Base-by-base conservation (phyloP, 2,888 invertebrate genomes). In the Papilio gigon region DNA sequence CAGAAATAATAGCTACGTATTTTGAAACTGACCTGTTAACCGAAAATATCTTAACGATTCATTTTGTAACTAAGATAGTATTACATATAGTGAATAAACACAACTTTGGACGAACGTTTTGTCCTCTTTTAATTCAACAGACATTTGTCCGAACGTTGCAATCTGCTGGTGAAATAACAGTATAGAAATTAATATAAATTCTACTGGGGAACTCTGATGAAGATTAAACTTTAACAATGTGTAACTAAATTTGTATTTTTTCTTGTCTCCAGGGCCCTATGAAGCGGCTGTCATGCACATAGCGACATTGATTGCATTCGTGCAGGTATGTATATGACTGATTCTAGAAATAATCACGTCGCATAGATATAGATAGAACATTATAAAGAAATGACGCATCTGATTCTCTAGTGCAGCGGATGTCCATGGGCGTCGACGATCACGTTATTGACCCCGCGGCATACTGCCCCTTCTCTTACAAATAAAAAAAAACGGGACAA, bases 261-360 rank as follows among this genome's bases (percentile, higher is more conserved):
- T 74, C 72, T 82, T 73, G 72, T 90, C 87, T 4, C 87, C 87
- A 92, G 91, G 79, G 82, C 89, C 89, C 87, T 88, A 90, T 90
- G 90, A 89, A 90, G 90, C 88, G 89, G 86, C 88, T 85, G 88
- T 86, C 88, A 92, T 92, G 92, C 90, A 86, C 83, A 84, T 88
- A 87, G 91, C 90, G 90, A 81, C 91, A 86, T 84, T 91, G 87
- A 89, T 92, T 85, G 90, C 90, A 85, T 86, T 92, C 85, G 89
- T 91, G 87, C 92, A 92, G 92, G 92, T 92, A 83, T 71, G 71
- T 71, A 37, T 25, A 37, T 42, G 33, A 69, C 14, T 58, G 42
- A 33, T 33, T 50, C 20, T n/a, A 30, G 60, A 50, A 37, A 64
- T 35, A n/a, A n/a, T n/a, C n/a, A 35, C 8, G 30, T 63, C 50